Evolutionary conservation across 2,888 invertebrate species (phyloP).

Genomic region (Argyresthia albistria): DNA sequence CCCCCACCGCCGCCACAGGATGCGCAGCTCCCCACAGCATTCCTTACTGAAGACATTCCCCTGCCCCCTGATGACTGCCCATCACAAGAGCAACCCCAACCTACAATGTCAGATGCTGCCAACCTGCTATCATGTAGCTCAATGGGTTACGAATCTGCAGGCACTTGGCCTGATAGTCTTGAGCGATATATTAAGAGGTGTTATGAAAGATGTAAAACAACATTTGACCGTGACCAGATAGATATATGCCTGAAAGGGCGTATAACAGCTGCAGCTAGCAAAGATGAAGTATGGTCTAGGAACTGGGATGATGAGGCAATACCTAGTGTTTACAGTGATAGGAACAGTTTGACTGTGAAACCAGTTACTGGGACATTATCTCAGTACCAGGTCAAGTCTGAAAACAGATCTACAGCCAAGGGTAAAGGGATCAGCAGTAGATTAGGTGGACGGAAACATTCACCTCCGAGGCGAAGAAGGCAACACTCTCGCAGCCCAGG

Average conservation of each 20-base stretch:
- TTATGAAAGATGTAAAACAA: slow-evolving; percentile 90
- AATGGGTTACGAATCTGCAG: slow-evolving; percentile 48
- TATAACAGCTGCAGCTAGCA: slow-evolving; percentile 91
- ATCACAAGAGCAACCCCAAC: slow-evolving; percentile 27
- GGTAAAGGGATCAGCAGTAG: slow-evolving; percentile 26
- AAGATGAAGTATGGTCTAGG: slow-evolving; percentile 88
- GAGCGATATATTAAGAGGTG: slow-evolving; percentile 93
- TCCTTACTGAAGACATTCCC: slow-evolving; percentile 53
- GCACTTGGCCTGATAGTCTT: slow-evolving; percentile 84
- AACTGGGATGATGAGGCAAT: slow-evolving; percentile 97
- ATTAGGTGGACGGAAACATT: slow-evolving; percentile 35
- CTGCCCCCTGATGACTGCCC: slow-evolving; percentile 36
- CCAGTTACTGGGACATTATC: slow-evolving; percentile 71
- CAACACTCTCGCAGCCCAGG: slow-evolving; percentile 49
- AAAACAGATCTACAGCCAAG: slow-evolving; percentile 33
- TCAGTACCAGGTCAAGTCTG: slow-evolving; percentile 69
- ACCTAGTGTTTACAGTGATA: slow-evolving; percentile 88
- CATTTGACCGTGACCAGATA: slow-evolving; percentile 93
- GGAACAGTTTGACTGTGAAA: slow-evolving; percentile 77
- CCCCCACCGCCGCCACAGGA: slow-evolving; percentile 35
- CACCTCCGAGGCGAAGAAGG: slow-evolving; percentile 46
- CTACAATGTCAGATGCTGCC: slow-evolving; percentile 29
- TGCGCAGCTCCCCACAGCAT: slow-evolving; percentile 56
- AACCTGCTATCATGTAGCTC: slow-evolving; percentile 43
- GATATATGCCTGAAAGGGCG: slow-evolving; percentile 95